Conservation (phyloP, 2,888 invertebrate species). For the Baronia brevicornis region DNA sequence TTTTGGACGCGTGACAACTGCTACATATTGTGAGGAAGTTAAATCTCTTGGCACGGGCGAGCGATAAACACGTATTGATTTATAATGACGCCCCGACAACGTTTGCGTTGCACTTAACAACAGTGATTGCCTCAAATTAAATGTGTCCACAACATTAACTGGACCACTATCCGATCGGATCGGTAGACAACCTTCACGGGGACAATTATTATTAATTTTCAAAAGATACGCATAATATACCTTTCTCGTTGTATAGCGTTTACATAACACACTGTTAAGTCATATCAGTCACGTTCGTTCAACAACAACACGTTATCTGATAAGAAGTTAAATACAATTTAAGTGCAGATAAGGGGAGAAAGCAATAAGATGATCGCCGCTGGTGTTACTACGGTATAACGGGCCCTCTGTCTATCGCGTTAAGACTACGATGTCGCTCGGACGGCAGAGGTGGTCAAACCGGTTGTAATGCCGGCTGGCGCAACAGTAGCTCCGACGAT, state of each 20-base stretch:
- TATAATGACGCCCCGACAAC: slow-evolving; percentile 13
- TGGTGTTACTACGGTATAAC: slow-evolving; percentile 23
- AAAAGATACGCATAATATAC: slow-evolving; percentile 1
- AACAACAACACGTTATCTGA: slow-evolving; percentile 26
- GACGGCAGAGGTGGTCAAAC: slow-evolving; percentile 53
- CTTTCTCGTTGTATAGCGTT: slow-evolving; percentile 9
- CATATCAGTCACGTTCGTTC: slow-evolving; percentile 16
- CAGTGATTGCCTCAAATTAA: too few relatives aligned
- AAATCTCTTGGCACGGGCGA: slow-evolving; percentile 35
- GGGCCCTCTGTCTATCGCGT: slow-evolving; percentile 31
- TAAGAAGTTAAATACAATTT: slow-evolving; percentile 35
- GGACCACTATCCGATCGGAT: too few relatives aligned
- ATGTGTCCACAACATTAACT: too few relatives aligned
- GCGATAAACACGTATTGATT: slow-evolving; percentile 29
- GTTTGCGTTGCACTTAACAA: slow-evolving; percentile 7
- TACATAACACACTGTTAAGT: slow-evolving; percentile 8
- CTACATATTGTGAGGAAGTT: slow-evolving; percentile 28
- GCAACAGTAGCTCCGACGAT: slow-evolving; percentile 67
- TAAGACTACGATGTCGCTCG: slow-evolving; percentile 50
- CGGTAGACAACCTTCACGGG: not conserved
- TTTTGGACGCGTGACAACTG: slow-evolving; percentile 39
- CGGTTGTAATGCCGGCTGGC: slow-evolving; percentile 46
- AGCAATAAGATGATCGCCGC: slow-evolving; percentile 28
- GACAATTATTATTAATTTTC: not conserved
- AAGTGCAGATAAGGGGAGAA: slow-evolving; percentile 29